A percentile compares a stretch with the other conserved stretches of the same genome.
These are phyloP conservation scores for Ctenicera cuprea DNA, from an alignment of 2,888 invertebrate species.

Conservation along the genomic window DNA sequence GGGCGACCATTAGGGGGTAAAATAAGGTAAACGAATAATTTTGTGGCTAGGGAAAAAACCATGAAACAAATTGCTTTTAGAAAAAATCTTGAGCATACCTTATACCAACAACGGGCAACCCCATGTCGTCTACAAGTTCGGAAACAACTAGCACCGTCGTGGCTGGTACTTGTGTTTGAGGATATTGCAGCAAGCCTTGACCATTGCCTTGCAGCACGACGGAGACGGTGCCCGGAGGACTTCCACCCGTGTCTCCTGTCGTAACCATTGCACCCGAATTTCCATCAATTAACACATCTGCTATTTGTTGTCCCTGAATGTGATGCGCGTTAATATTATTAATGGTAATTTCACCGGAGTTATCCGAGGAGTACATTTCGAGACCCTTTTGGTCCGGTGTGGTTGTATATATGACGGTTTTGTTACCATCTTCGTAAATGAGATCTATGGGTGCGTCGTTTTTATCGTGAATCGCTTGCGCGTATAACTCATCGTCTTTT, in stretches of 20 bases:
- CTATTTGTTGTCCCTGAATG: constrained; percentile 73
- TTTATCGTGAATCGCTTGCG: constrained; percentile 75
- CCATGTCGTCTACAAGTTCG: constrained; percentile 83
- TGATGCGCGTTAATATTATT: constrained; percentile 71
- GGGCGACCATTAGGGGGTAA: constrained; percentile 54
- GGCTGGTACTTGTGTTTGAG: constrained; percentile 74
- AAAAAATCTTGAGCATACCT: constrained; percentile 72
- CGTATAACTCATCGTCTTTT: constrained; percentile 72
- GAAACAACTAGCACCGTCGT: constrained; percentile 84
- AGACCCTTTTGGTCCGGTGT: constrained; percentile 87
- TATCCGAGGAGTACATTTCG: constrained; percentile 84
- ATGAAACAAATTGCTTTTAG: constrained; percentile 9
- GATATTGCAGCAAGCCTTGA: constrained; percentile 74
- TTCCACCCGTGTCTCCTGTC: constrained; percentile 72
- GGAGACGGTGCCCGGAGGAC: constrained; percentile 71
- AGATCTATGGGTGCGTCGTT: constrained; percentile 86
- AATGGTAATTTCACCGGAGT: constrained; percentile 70
- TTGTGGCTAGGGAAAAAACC: constrained; percentile 45
- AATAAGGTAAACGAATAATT: constrained; percentile 51
- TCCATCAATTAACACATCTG: constrained; percentile 75
- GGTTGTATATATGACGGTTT: constrained; percentile 89
- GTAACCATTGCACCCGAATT: constrained; percentile 75
- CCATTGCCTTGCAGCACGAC: constrained; percentile 75
- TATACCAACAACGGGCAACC: constrained; percentile 80
- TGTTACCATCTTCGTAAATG: constrained; percentile 89